Evolutionary conservation across 2,888 invertebrate species (phyloP).

Genomic region (Drosophila prolongata): DNA sequence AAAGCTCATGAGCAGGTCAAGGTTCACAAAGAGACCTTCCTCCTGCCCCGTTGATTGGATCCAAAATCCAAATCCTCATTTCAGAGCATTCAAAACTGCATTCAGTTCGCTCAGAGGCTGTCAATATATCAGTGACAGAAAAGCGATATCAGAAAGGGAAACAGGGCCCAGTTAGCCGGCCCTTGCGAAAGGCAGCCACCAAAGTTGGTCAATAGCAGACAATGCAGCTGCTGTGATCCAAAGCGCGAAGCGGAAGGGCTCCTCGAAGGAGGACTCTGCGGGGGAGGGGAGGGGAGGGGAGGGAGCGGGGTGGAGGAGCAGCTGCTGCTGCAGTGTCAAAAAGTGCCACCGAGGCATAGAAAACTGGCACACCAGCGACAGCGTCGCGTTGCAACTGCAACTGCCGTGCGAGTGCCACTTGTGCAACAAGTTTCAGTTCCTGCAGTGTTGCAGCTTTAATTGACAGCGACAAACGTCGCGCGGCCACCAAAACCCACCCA

Average conservation of each 20-base stretch:
- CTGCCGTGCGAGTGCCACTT: constrained; percentile 52
- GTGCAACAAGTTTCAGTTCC: constrained; percentile 73
- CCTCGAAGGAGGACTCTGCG: constrained; percentile 7
- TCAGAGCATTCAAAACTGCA: constrained; percentile 21
- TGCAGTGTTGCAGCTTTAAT: constrained; percentile 63
- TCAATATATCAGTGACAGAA: constrained; percentile 34
- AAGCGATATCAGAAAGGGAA: constrained; percentile 32
- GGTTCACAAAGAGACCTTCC: neutral
- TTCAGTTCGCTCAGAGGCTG: constrained; percentile 20
- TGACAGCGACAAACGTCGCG: constrained; percentile 76
- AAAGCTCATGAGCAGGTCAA: too few relatives aligned
- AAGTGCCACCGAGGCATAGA: constrained; percentile 59
- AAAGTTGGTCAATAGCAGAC: constrained; percentile 67
- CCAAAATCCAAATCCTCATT: constrained; percentile 14
- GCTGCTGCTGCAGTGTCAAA: constrained; percentile 63
- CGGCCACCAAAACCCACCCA: constrained; percentile 70
- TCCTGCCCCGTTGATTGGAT: neutral
- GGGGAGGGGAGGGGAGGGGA: constrained; percentile 1
- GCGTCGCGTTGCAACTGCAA: constrained; percentile 50
- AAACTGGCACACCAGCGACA: constrained; percentile 64
- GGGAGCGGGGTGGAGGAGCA: neutral
- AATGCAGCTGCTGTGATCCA: constrained; percentile 72
- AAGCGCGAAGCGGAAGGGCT: constrained; percentile 70
- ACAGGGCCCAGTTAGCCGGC: constrained; percentile 26
- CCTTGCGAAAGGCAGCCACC: constrained; percentile 16